Evolutionary conservation across 2,888 invertebrate genomes (phyloP), one percentile per base, ranked within the genome.

Genomic region (Caenorhabditis sulstoni): DNA sequence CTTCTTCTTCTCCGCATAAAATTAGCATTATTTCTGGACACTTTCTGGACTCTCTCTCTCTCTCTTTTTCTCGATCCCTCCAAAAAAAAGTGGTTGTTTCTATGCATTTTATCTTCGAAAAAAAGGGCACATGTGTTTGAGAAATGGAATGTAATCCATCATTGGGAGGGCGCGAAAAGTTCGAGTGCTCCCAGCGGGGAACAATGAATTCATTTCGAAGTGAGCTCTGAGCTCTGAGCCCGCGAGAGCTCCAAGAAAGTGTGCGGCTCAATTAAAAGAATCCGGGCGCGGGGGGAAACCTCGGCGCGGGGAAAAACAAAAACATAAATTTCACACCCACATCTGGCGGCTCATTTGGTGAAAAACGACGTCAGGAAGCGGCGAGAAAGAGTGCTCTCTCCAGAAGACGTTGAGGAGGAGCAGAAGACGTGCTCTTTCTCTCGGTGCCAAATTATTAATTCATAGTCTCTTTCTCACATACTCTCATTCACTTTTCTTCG

Each of bases 401-500:
- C 45, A 50, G 52, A 73, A 52, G 61, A 58, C 47, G 41, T 29
- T 22, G 45, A 18, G 16, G n/a, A 37, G 45, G 7, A 29, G 29
- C 3, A 29, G 29, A 29, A 29, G 29, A 29, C 29, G 29, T 29
- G 7, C 41, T 41, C 41, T 11, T 41, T 14, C 14, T 41, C 41
- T 41, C 41, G 2, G 11, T 11, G 53, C 75, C 44, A 55, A 75
- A 76, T 76, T 76, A 76, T 76, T 76, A 76, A 76, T 76, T 76
- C 76, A 76, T 76, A 62, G 50, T 67, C 18, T 57, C 37, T 35
- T 23, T 37, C 37, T 65, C 73, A 39, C 55, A 58, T 37, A 9
- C 20, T 67, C 49, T 11, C 22, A n/a, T 58, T 12, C 39, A 11
- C 55, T 53, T 14, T 23, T 35, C 29, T 23, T 35, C 14, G 20